A percentile compares a stretch with the other conserved stretches of the same genome.
Conservation (phyloP, 2,113 vertebrate species). For the Miniopterus natalensis region DNA sequence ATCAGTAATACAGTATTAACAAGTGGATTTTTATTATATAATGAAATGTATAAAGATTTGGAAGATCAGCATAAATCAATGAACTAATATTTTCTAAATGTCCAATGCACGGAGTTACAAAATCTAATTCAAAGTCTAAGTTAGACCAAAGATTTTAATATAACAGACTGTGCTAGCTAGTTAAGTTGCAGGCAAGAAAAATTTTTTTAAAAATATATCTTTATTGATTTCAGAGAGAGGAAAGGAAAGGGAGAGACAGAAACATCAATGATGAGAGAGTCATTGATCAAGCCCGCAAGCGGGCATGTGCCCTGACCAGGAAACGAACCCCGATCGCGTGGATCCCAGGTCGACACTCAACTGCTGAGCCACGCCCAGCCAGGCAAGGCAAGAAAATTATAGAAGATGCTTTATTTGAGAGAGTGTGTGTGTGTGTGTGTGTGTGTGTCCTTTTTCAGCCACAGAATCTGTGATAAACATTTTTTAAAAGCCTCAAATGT, state of each 20-base stretch:
- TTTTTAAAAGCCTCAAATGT: neutral
- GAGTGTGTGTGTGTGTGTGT: too few species aligned
- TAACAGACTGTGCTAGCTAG: neutral
- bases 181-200: conserved; percentile 1
- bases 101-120: neutral
- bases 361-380: too few species aligned
- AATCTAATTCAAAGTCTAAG: neutral
- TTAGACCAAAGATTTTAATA: neutral
- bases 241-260: too few species aligned
- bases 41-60: neutral
- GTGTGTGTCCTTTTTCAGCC: neutral
- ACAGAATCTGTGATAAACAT: conserved; percentile 48
- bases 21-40: conserved; percentile 4
- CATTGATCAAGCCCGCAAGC: too few species aligned
- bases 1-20: neutral
- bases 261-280: too few species aligned
- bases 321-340: too few species aligned
- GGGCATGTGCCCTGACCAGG: too few species aligned
- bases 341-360: too few species aligned
- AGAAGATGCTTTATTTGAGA: conserved; percentile 23
- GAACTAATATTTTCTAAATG: conserved; percentile 7
- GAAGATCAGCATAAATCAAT: neutral
- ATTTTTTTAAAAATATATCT: too few species aligned
- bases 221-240: too few species aligned
- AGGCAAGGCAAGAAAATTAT: too few species aligned